These are phyloP conservation scores for Mus caroli DNA, from an alignment of 2,797 vertebrate genomes.

Conservation along the genomic window DNA sequence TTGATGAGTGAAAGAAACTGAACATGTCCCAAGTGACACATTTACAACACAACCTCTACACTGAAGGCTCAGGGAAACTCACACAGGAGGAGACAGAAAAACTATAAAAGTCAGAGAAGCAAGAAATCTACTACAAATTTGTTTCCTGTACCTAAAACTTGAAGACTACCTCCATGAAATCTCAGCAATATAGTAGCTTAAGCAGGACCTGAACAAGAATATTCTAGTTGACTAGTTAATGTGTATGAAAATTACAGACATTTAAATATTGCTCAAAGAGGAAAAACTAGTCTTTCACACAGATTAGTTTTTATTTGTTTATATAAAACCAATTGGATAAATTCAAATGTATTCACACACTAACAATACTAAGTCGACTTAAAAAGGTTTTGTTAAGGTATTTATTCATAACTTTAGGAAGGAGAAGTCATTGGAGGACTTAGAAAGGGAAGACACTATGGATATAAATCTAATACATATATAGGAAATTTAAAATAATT, in stretches of 20 bases:
- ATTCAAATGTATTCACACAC: not conserved
- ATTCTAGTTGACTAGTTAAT: not conserved
- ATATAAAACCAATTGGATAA: not conserved
- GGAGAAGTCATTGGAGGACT: not conserved
- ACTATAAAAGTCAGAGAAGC: not conserved
- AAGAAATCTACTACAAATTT: not conserved
- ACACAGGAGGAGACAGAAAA: too few relatives aligned
- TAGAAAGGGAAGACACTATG: not conserved
- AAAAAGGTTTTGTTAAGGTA: not conserved
- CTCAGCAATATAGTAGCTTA: not conserved
- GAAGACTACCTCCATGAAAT: not conserved
- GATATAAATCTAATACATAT: not conserved
- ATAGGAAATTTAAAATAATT: not conserved
- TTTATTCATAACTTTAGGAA: not conserved
- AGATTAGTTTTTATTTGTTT: not conserved
- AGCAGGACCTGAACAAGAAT: not conserved
- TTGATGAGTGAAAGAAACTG: not conserved
- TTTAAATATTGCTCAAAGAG: not conserved
- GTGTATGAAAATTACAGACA: not conserved
- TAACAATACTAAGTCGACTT: not conserved
- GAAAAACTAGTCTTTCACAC: not conserved
- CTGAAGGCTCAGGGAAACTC: not conserved
- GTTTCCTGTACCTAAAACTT: not conserved
- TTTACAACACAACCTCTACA: not conserved
- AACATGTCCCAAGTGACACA: not conserved